Evolutionary conservation across 2,888 invertebrate genomes (phyloP).

Genomic region (Alloplasta piceator): DNA sequence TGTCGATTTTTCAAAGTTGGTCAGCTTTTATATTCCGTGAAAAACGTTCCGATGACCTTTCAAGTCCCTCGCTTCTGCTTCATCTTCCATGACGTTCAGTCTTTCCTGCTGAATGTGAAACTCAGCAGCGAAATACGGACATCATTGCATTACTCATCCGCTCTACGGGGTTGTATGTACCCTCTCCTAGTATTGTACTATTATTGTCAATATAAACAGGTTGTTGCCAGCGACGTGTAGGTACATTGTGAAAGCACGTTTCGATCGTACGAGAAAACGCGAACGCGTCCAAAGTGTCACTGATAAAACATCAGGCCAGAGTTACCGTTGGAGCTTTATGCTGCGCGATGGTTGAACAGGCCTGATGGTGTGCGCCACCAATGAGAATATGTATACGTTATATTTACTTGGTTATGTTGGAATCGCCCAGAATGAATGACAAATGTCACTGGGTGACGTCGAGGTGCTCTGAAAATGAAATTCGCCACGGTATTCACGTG

Average conservation of each 20-base stretch:
- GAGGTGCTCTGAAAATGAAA: conserved; percentile 50
- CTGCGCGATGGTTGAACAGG: too few relatives aligned
- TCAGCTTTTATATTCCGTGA: too few relatives aligned
- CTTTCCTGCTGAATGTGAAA: too few relatives aligned
- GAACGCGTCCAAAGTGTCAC: conserved; percentile 64
- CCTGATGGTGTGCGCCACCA: too few relatives aligned
- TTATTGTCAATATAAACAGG: conserved; percentile 31
- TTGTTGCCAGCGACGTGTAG: conserved; percentile 43
- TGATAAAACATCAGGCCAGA: conserved; percentile 59
- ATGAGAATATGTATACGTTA: not conserved
- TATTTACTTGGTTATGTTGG: conserved; percentile 6
- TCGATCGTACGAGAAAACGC: conserved; percentile 62
- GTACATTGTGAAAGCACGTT: conserved; percentile 54
- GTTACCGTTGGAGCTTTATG: too few relatives aligned
- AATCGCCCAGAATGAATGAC: conserved; percentile 31
- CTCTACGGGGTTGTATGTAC: conserved; percentile 7
- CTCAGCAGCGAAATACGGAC: conserved; percentile 36
- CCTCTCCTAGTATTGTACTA: conserved; percentile 38
- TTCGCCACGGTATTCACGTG: conserved; percentile 31
- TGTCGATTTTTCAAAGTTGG: too few relatives aligned
- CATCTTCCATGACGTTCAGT: too few relatives aligned
- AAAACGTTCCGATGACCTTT: too few relatives aligned
- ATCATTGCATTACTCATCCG: conserved; percentile 38
- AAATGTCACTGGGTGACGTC: conserved; percentile 9
- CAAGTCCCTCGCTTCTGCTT: too few relatives aligned